phyloP scores from a whole-genome alignment of 2,888 invertebrate genomes.

The Ophion costatus region DNA sequence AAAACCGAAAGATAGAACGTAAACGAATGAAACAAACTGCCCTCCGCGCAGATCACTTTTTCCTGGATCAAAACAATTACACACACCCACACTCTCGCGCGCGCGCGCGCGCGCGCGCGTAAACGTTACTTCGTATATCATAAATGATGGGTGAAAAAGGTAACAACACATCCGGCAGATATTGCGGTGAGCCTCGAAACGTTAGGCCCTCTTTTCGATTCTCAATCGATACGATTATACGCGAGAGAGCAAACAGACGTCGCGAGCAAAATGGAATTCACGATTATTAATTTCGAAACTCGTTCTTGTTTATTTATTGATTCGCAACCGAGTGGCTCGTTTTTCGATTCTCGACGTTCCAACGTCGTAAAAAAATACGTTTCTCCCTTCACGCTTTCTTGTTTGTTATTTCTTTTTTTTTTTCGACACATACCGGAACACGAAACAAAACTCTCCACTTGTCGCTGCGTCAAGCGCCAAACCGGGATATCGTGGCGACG shows the following conservation, averaged over 20 bases:
- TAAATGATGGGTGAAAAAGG: constrained; percentile 44
- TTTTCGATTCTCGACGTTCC: constrained; percentile 13
- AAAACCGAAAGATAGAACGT: constrained; percentile 42
- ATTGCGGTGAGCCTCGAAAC: constrained; percentile 24
- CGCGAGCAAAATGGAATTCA: background rate
- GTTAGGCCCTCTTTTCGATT: constrained; percentile 7
- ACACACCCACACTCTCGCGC: background rate
- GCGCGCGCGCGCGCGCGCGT: background rate
- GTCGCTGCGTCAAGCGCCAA: background rate
- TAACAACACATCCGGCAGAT: background rate
- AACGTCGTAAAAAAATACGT: background rate
- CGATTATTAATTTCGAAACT: background rate
- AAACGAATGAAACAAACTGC: constrained; percentile 38
- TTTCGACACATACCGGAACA: constrained; percentile 12
- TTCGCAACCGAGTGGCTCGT: background rate
- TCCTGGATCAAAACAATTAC: constrained; percentile 34
- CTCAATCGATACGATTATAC: constrained; percentile 6
- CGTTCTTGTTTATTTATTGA: constrained; percentile 33
- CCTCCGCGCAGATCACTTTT: constrained; percentile 43
- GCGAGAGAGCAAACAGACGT: background rate
- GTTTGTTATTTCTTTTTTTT: background rate
- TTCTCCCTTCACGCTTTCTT: background rate
- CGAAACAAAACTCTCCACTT: constrained; percentile 7
- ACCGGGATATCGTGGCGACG: constrained; percentile 26
- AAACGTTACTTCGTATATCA: constrained; percentile 60